Evolutionary conservation across 35 echinoderm and acorn worm species (phyloP).

Genomic region (Heliocidaris erythrogramma): DNA sequence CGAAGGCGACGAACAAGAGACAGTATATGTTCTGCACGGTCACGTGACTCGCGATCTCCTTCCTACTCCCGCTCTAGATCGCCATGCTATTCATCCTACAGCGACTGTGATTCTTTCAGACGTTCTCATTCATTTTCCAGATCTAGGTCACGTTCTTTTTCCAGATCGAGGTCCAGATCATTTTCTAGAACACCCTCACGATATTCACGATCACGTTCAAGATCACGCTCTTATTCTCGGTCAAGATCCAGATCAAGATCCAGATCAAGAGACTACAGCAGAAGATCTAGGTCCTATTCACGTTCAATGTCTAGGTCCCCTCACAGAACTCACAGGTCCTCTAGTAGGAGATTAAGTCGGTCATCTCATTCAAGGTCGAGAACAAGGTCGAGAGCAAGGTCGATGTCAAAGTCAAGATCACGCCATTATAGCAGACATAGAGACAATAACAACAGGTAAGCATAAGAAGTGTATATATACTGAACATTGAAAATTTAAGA

Average conservation of each 20-base stretch:
- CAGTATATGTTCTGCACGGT: constrained; percentile 17
- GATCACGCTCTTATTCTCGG: constrained; percentile 11
- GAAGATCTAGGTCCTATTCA: not conserved
- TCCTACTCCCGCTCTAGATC: constrained; percentile 7
- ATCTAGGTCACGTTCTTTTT: constrained; percentile 19
- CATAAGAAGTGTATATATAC: not conserved
- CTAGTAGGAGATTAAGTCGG: not conserved
- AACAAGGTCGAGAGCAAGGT: not conserved
- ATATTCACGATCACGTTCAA: constrained; percentile 43
- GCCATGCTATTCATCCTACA: not conserved
- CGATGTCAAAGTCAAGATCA: constrained; percentile 22
- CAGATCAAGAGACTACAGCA: constrained; percentile 3
- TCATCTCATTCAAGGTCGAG: not conserved
- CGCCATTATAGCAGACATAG: not conserved
- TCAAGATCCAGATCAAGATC: constrained; percentile 30
- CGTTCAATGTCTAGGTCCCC: constrained; percentile 36
- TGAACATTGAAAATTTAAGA: not conserved
- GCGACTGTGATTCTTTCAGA: not conserved
- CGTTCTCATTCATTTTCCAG: constrained; percentile 6
- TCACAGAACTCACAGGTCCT: not conserved
- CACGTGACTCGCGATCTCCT: not conserved
- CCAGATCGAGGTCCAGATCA: constrained; percentile 13
- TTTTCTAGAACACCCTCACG: constrained; percentile 6
- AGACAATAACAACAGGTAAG: not conserved
- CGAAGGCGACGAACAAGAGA: constrained; percentile 22